phyloP scores from a whole-genome alignment of 2,797 vertebrate genomes.

The Apogon talboti region DNA sequence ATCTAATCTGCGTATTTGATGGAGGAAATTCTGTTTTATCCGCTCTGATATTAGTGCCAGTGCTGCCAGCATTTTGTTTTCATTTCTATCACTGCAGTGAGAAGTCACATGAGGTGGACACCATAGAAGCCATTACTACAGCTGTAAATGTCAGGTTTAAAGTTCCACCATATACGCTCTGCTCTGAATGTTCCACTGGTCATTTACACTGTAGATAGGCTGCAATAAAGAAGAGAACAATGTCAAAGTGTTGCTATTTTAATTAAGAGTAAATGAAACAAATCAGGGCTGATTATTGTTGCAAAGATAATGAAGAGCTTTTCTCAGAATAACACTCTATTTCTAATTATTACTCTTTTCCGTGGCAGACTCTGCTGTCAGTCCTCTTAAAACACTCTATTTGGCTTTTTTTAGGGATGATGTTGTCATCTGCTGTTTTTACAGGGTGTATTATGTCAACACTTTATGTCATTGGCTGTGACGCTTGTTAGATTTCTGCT shows the following conservation, averaged over 20 bases:
- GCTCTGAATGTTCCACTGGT: background rate
- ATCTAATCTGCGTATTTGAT: too few relatives aligned
- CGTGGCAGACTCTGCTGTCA: background rate
- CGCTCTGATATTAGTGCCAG: too few relatives aligned
- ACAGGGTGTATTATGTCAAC: background rate
- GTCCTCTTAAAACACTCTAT: conserved; percentile 2
- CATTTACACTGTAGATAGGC: background rate
- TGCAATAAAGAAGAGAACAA: background rate
- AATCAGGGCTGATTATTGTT: background rate
- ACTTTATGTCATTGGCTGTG: background rate
- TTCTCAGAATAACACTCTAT: background rate
- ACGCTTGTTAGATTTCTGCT: background rate
- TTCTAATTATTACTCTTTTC: conserved; percentile 6
- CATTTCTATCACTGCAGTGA: background rate
- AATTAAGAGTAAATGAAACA: conserved; percentile 7
- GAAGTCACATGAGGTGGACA: background rate
- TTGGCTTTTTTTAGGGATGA: background rate
- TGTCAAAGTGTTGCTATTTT: background rate
- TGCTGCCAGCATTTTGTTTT: background rate
- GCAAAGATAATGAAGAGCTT: background rate
- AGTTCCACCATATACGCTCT: too few relatives aligned
- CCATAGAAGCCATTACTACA: too few relatives aligned
- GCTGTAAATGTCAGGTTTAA: too few relatives aligned
- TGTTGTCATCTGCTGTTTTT: conserved; percentile 8
- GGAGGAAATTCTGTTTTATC: too few relatives aligned